Base-by-base conservation (phyloP, 2,797 vertebrate species). In the Periophthalmus magnuspinnatus region DNA sequence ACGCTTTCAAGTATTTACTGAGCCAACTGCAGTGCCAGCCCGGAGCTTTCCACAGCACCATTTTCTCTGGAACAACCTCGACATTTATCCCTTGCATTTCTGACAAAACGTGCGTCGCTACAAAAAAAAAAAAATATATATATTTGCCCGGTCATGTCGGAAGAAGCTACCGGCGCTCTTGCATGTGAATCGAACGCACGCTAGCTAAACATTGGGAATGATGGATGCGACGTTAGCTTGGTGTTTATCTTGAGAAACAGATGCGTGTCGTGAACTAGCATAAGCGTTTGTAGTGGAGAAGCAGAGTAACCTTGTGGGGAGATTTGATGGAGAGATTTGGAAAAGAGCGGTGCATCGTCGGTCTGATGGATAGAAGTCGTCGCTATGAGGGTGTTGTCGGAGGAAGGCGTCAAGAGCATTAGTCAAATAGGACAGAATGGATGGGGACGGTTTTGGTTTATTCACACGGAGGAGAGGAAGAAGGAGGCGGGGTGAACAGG, bases 311-410 rank as follows among this genome's bases (percentile, higher is more conserved):
- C 55, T 22, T 47, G n/a, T 22, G 34, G 62, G 13, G 60, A 68
- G 22, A 76, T 47, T 33, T 41, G 45, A 64, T 36, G 50, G 36
- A 19, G 41, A 28, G 32, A 34, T 71, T 56, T 57, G 11, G 14
- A 48, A 22, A 64, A 22, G 24, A 45, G 61, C 22, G 14, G 32
- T 55, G 65, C 52, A 28, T 60, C 61, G 61, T 34, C 13, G 17
- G 19, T 68, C 63, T 72, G 75, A 77, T 52, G 65, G 68, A 77
- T 70, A 57, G 67, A 8, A 24, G 48, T 66, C 38, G 65, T 69
- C 60, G 60, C 63, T 66, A 36, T 56, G 34, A 77, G 60, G 61
- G 38, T 32, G 3, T 67, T 56, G 55, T 72, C 48, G 57, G 22
- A 50, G 36, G 63, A 16, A 38, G 41, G 14, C 16, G 57, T 72